A percentile compares a stretch with the other conserved stretches of the same genome.
Conservation (phyloP, 2,888 invertebrate species). For the Campopleginae sp. region DNA sequence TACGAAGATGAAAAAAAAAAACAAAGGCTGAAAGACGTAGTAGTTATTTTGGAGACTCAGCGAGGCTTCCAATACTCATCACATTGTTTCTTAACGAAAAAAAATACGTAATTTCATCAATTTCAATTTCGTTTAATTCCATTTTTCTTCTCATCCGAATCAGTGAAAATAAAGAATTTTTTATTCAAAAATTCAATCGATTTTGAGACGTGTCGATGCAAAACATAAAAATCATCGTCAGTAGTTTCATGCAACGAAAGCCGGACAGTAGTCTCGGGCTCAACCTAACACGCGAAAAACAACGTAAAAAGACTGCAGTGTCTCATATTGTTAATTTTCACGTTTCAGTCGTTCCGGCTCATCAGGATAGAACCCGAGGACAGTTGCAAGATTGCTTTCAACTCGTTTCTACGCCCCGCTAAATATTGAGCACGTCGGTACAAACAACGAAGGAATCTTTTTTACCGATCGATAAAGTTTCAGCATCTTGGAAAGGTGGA, state of each 20-base stretch:
- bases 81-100: no score
- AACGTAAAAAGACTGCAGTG: no score
- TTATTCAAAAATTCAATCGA: not conserved
- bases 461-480: slow-evolving; percentile 31
- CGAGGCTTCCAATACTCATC: no score
- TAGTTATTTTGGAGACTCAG: no score
- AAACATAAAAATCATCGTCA: slow-evolving; percentile 81
- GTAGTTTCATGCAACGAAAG: slow-evolving; percentile 87
- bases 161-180: not conserved
- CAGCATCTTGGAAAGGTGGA: not conserved
- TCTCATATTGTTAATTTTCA: not conserved
- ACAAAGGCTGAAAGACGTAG: no score
- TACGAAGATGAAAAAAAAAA: no score
- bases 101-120: not conserved
- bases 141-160: no score
- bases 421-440: not conserved
- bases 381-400: not conserved
- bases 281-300: no score
- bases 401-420: not conserved
- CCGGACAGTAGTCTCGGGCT: slow-evolving; percentile 87
- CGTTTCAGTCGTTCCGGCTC: not conserved
- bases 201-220: slow-evolving; percentile 72
- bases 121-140: not conserved
- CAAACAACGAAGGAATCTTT: slow-evolving; percentile 39
- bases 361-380: not conserved